Evolutionary conservation across 2,888 invertebrate species (phyloP).

Genomic region (Acanthosepion pharaonis): DNA sequence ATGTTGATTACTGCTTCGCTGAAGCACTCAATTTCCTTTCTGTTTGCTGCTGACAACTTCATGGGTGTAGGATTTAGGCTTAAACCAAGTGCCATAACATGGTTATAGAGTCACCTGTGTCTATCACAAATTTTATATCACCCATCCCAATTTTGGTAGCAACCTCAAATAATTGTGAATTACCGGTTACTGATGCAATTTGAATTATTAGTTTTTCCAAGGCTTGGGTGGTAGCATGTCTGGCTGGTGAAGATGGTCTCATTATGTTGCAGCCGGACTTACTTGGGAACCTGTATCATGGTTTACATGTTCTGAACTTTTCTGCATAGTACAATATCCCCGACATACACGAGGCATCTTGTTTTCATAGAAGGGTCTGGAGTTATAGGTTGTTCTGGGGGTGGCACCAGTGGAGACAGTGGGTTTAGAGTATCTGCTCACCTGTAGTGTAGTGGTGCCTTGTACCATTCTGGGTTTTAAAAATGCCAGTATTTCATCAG

Average conservation of each 20-base stretch:
- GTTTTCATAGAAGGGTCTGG: too few species aligned
- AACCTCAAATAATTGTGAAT: not conserved
- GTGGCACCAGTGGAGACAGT: too few species aligned
- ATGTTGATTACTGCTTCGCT: not conserved
- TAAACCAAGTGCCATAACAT: not conserved
- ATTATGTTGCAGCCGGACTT: not conserved
- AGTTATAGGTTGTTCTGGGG: too few species aligned
- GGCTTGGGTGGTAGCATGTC: not conserved
- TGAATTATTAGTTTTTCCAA: not conserved
- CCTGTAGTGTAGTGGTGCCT: too few species aligned
- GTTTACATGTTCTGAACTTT: too few species aligned
- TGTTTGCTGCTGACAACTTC: not conserved
- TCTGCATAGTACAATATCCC: too few species aligned
- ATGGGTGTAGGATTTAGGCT: not conserved
- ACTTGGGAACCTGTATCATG: too few species aligned
- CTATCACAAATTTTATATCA: not conserved
- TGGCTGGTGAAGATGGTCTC: too few species aligned
- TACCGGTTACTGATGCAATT: not conserved
- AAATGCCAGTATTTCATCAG: too few species aligned
- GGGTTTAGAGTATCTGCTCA: too few species aligned
- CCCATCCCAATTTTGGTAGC: not conserved
- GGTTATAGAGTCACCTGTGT: not conserved
- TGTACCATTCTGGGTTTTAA: too few species aligned
- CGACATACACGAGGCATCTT: too few species aligned
- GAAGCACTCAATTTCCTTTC: not conserved